Conservation (phyloP, 2,797 vertebrate species). For the Danio albolineatus region DNA sequence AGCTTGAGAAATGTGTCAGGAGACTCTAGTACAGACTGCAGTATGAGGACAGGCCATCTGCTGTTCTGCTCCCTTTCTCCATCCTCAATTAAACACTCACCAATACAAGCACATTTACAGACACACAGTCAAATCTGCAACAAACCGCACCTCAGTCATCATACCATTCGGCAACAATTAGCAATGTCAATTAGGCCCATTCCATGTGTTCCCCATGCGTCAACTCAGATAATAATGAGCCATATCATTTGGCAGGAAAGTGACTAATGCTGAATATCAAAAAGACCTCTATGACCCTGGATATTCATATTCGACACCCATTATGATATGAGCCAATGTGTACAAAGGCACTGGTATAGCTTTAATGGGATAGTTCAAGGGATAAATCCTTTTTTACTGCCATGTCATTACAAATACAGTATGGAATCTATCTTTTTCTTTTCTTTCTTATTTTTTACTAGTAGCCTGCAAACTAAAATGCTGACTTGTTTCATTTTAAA, state of each 20-base stretch:
- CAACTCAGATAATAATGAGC: slow-evolving; percentile 43
- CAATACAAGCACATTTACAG: slow-evolving; percentile 54
- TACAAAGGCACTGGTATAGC: not conserved
- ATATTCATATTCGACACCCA: slow-evolving; percentile 46
- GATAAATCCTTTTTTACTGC: slow-evolving; percentile 10
- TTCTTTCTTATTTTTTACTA: not conserved
- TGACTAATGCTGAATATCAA: slow-evolving; percentile 48
- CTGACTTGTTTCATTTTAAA: no score
- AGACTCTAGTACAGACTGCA: slow-evolving; percentile 32
- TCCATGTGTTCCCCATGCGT: slow-evolving; percentile 38
- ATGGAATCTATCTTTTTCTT: no score
- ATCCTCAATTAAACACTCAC: slow-evolving; percentile 54
- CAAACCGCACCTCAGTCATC: slow-evolving; percentile 43
- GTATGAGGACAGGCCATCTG: slow-evolving; percentile 59
- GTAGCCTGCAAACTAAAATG: not conserved
- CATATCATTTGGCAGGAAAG: slow-evolving; percentile 39
- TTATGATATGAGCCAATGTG: slow-evolving; percentile 18
- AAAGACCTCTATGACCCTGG: slow-evolving; percentile 44
- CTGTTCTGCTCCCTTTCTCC: slow-evolving; percentile 35
- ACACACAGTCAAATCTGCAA: slow-evolving; percentile 47
- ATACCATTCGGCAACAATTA: slow-evolving; percentile 53
- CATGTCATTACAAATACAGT: not conserved
- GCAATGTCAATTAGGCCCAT: slow-evolving; percentile 56
- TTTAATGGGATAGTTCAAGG: not conserved
- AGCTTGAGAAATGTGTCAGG: slow-evolving; percentile 30